Percentiles rank a stretch among this genome's conserved stretches.
These are phyloP conservation scores for Druon quercuslanigerum DNA, from an alignment of 1,140 invertebrate genomes.

Conservation along the genomic window DNA sequence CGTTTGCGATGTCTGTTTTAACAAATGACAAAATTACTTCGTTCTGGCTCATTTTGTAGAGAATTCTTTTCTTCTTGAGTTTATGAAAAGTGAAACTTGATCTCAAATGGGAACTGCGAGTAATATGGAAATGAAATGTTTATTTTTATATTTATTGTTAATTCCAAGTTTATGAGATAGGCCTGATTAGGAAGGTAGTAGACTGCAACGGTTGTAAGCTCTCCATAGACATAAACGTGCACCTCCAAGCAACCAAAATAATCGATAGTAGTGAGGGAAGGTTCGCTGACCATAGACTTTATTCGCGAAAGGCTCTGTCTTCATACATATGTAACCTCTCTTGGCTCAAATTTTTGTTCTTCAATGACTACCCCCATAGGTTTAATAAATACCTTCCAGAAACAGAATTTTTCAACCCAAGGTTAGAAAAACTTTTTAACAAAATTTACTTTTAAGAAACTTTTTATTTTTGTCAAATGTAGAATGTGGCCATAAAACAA, in stretches of 20 bases:
- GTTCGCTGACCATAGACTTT: constrained; percentile 29
- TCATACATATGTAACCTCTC: constrained; percentile 14
- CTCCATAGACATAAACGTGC: constrained; percentile 3
- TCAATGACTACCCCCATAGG: neutral
- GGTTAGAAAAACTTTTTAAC: neutral
- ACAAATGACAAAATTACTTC: no score
- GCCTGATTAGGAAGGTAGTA: constrained; percentile 10
- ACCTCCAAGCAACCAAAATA: constrained; percentile 10
- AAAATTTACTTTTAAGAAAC: no score
- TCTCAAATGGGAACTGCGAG: no score
- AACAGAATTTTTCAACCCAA: neutral
- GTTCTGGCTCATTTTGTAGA: no score
- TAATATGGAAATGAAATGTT: neutral
- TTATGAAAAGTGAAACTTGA: no score
- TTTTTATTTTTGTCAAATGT: no score
- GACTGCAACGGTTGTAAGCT: constrained; percentile 12
- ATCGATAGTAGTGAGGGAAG: constrained; percentile 21
- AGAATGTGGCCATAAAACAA: neutral
- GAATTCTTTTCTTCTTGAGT: no score
- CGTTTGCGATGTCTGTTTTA: no score
- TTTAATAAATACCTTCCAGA: neutral
- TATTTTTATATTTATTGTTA: neutral
- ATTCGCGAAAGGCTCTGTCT: constrained; percentile 24
- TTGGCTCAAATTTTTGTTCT: constrained; percentile 7
- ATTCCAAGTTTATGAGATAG: constrained; percentile 9